A percentile compares a stretch with the other conserved stretches of the same genome.
Conservation (phyloP, 2,113 vertebrate species). For the Gallinago jamesoni region DNA sequence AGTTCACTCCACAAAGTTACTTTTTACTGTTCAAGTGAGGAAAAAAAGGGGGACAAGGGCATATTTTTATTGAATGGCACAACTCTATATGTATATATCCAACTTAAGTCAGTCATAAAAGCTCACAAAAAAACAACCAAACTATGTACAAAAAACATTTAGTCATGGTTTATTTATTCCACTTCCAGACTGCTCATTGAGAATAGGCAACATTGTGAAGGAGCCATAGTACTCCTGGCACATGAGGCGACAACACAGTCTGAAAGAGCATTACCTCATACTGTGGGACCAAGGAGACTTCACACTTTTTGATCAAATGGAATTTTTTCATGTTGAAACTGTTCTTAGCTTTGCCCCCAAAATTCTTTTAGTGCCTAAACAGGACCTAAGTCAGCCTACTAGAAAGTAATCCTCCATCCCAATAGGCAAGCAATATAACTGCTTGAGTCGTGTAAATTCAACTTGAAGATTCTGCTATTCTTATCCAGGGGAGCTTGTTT, state of each 20-base stretch:
- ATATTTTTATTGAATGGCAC: background rate
- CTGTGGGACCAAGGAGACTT: background rate
- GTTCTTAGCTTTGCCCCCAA: background rate
- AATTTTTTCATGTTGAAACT: background rate
- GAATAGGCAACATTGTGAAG: background rate
- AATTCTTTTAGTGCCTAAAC: background rate
- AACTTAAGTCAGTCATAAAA: background rate
- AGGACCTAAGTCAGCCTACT: background rate
- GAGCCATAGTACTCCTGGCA: background rate
- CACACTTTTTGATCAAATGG: background rate
- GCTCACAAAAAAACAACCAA: background rate
- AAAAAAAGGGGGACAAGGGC: background rate
- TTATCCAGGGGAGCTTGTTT: background rate
- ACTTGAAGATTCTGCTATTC: background rate
- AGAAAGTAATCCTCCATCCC: background rate
- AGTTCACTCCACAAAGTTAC: background rate
- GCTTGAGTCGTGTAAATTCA: fast-evolving
- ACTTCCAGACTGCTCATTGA: background rate
- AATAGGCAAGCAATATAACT: background rate
- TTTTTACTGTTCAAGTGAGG: background rate
- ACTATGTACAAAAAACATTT: fast-evolving
- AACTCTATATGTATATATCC: background rate
- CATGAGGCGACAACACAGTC: fast-evolving
- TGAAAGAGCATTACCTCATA: background rate
- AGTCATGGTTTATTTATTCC: background rate